A percentile compares a stretch with the other conserved stretches of the same genome.
Evolutionary conservation across 1,140 invertebrate genomes (phyloP).

Genomic region (Anadara kagoshimensis): DNA sequence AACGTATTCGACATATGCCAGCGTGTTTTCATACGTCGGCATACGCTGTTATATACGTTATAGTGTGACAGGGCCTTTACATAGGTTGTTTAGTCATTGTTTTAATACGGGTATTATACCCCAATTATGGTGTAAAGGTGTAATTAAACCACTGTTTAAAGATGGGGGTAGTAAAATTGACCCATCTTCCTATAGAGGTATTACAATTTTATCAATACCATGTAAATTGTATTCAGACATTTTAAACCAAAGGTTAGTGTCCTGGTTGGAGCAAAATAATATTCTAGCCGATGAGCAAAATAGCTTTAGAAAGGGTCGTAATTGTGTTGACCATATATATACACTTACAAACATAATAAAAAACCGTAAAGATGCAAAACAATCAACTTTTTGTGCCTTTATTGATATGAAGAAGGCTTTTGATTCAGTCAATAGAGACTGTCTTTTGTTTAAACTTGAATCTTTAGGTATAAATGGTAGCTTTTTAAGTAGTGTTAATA

Average conservation of each 20-base stretch:
- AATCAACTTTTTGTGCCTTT: slow-evolving; percentile 12
- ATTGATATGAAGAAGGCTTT: slow-evolving; percentile 28
- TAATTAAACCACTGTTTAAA: slow-evolving; percentile 20
- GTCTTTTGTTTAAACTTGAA: slow-evolving; percentile 15
- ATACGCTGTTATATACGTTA: too few species aligned
- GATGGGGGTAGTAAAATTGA: background rate
- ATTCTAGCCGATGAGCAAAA: slow-evolving; percentile 18
- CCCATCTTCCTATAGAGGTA: slow-evolving; percentile 21
- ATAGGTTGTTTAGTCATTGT: slow-evolving; percentile 9
- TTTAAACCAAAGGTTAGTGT: background rate
- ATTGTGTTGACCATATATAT: slow-evolving; percentile 8
- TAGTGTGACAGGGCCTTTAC: too few species aligned
- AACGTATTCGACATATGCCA: too few species aligned
- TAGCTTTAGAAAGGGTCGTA: slow-evolving; percentile 7
- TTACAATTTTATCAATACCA: slow-evolving; percentile 20
- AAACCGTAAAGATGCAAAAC: slow-evolving; percentile 2
- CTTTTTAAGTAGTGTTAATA: slow-evolving; percentile 6
- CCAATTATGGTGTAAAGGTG: slow-evolving; percentile 6
- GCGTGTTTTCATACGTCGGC: too few species aligned
- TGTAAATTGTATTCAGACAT: slow-evolving; percentile 29
- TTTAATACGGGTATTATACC: slow-evolving; percentile 17
- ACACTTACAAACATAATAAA: background rate
- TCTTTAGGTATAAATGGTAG: slow-evolving; percentile 6
- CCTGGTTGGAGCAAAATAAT: slow-evolving; percentile 10
- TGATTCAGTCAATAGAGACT: slow-evolving; percentile 11